phyloP scores from a whole-genome alignment of 2,888 invertebrate species.

The Polietes domitor region DNA sequence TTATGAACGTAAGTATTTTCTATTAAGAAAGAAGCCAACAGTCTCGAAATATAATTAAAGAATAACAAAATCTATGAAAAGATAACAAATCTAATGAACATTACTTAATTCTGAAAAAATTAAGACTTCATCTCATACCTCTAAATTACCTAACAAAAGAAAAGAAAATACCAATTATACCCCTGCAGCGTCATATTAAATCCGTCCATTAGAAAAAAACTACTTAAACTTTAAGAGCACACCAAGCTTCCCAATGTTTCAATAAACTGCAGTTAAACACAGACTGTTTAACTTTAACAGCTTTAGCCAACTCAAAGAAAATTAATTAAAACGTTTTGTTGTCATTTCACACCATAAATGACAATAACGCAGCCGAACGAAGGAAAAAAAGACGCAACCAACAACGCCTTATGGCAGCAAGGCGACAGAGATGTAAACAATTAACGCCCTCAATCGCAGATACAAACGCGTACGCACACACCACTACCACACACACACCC shows the following conservation, averaged over 20 bases:
- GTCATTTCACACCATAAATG: conserved; percentile 69
- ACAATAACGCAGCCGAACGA: conserved; percentile 51
- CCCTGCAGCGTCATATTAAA: conserved; percentile 7
- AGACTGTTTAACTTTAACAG: conserved; percentile 65
- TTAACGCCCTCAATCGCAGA: conserved; percentile 57
- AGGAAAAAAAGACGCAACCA: conserved; percentile 43
- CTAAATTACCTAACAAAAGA: too few relatives aligned
- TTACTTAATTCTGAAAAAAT: too few relatives aligned
- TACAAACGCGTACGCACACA: conserved; percentile 12
- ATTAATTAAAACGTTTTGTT: conserved; percentile 71
- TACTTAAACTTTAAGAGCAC: conserved; percentile 19
- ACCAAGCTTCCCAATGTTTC: conserved; percentile 4
- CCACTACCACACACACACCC: conserved; percentile 24
- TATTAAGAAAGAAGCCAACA: too few relatives aligned
- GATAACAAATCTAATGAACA: too few relatives aligned
- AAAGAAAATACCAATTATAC: too few relatives aligned
- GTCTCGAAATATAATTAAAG: too few relatives aligned
- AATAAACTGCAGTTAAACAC: conserved; percentile 34
- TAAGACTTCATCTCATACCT: too few relatives aligned
- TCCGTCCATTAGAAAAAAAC: conserved; percentile 11
- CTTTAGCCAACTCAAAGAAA: conserved; percentile 69
- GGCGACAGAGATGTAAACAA: conserved; percentile 60
- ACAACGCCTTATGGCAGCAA: conserved; percentile 45
- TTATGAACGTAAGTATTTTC: too few relatives aligned
- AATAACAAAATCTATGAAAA: too few relatives aligned